These are phyloP conservation scores for Synanthedon formicaeformis DNA, from an alignment of 2,888 invertebrate species.

Conservation along the genomic window DNA sequence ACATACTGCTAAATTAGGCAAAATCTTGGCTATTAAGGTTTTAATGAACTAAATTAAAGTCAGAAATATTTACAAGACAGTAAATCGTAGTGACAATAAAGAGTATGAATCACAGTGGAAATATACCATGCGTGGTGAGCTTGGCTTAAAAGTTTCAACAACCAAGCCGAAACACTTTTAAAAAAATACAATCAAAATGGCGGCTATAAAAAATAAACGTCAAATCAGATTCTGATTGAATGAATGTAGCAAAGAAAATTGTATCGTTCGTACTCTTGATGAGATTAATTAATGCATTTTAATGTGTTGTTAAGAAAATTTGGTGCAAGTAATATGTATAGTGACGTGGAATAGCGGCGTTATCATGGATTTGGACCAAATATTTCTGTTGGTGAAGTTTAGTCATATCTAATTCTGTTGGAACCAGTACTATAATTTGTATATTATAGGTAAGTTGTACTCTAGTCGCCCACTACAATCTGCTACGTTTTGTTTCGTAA, in stretches of 20 bases:
- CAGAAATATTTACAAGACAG: too few species aligned
- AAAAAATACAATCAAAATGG: too few species aligned
- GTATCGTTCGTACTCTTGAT: constrained; percentile 36
- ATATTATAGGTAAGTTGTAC: constrained; percentile 40
- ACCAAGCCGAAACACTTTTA: too few species aligned
- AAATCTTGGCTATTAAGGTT: too few species aligned
- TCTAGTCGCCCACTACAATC: constrained; percentile 54
- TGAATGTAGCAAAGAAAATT: constrained; percentile 15
- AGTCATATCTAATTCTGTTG: constrained; percentile 2
- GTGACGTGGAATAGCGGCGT: constrained; percentile 59
- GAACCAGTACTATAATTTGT: background rate
- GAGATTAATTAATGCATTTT: constrained; percentile 4
- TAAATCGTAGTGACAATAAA: too few species aligned
- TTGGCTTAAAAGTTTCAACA: too few species aligned
- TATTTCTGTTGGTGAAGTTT: constrained; percentile 1
- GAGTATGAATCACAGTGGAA: too few species aligned
- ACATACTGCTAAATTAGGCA: too few species aligned
- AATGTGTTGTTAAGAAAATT: too few species aligned
- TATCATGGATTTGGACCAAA: constrained; percentile 25
- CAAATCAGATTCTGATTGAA: constrained; percentile 44
- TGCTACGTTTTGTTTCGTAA: constrained; percentile 40
- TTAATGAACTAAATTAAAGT: too few species aligned
- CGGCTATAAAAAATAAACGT: too few species aligned
- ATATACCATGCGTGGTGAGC: too few species aligned
- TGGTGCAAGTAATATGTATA: constrained; percentile 21